Evolutionary conservation across 37 sponge, comb jelly and placozoan species (phyloP), one percentile per base, ranked within the genome.

Genomic region (Lycopodina hypogea): DNA sequence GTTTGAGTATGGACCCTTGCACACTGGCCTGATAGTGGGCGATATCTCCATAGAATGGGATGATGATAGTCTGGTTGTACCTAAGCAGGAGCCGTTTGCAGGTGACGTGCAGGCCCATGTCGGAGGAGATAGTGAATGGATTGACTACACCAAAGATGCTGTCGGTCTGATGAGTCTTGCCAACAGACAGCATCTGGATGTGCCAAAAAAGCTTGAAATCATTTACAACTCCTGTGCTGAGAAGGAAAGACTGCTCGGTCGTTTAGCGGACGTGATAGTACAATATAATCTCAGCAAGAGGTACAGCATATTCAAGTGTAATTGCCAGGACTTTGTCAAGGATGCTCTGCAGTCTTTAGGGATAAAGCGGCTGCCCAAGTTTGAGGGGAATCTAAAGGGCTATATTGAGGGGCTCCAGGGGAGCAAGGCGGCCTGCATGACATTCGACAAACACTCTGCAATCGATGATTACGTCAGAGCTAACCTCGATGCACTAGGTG

Each of bases 261-360:
- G 42, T 42, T 71, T 81, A 24, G 34, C 38, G 8, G 50, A 56
- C 9, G 73, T 72, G 15, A 72, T 72, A 12, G 50, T 61, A 2
- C 19, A 9, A 7, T 81, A 72, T 34, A 81, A 81, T 67, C 38
- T 22, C 1, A 61, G 58, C 23, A 30, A 72, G 7, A 34, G 40
- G 26, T 81, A 81, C 53, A 63, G 32, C 19, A 39, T 72, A 22
- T 72, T 58, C 63, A 33, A 34, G 0, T 62, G 65, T 52, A 81
- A 81, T 48, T 81, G 81, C 33, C 81, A 81, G 42, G 62, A 71
- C 51, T 81, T 81, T 72, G 81, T 61, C 3, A 11, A 32, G 11
- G 81, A 71, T 61, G 81, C 64, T 14, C 57, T 81, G 51, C 19
- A 24, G 19, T 42, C 45, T 11, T 48, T 81, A 12, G 81, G 81